These are phyloP conservation scores for Pseudomyrmex cubaensis DNA, from an alignment of 1,140 invertebrate genomes.

Conservation along the genomic window DNA sequence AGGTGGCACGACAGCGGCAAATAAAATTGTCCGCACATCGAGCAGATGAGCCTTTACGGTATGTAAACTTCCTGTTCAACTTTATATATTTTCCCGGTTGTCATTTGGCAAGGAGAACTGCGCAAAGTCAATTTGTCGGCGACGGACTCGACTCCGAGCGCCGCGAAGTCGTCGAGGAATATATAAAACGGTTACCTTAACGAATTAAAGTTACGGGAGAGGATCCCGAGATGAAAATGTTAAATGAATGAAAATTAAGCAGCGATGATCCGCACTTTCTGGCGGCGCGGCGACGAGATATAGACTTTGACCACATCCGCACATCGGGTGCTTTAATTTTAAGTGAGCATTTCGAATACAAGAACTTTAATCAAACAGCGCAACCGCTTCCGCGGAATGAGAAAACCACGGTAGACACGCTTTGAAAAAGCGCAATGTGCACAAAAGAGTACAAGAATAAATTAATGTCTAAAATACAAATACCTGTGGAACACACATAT, in stretches of 20 bases:
- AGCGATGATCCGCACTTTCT: conserved; percentile 23
- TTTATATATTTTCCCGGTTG: conserved; percentile 39
- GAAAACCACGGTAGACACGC: neutral
- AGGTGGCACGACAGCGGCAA: conserved; percentile 22
- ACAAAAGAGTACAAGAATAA: neutral
- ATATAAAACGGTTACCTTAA: conserved; percentile 52
- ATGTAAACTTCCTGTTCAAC: conserved; percentile 56
- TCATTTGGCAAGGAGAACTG: conserved; percentile 29
- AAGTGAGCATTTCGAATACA: conserved; percentile 24
- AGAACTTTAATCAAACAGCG: conserved; percentile 8
- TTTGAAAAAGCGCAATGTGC: neutral
- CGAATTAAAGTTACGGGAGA: conserved; percentile 34
- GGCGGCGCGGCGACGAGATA: no score
- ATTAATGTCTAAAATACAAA: conserved; percentile 1
- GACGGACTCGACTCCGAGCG: conserved; percentile 3
- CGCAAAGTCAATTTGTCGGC: conserved; percentile 50
- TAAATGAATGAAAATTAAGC: conserved; percentile 52
- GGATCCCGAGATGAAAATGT: conserved; percentile 44
- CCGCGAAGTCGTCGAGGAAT: conserved; percentile 30
- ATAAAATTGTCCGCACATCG: conserved; percentile 48
- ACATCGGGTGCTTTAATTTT: conserved; percentile 16
- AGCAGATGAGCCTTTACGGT: conserved; percentile 42
- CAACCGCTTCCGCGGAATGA: neutral
- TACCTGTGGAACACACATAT: neutral
- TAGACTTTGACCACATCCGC: conserved; percentile 17